These are phyloP conservation scores for Cantharis nigra DNA, from an alignment of 2,888 invertebrate genomes.

Conservation along the genomic window DNA sequence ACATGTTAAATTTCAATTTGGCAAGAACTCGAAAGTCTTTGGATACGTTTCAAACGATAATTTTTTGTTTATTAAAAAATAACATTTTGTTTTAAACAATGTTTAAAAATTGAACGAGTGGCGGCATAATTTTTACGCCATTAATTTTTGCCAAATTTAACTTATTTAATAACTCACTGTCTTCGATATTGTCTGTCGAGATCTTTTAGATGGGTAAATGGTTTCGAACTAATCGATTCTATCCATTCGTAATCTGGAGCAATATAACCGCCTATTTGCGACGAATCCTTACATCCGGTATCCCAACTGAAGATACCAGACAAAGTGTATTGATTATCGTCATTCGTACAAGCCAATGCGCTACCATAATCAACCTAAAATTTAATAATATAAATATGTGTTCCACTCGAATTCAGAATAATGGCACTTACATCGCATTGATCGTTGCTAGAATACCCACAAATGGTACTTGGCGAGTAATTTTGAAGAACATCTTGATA, in stretches of 20 bases:
- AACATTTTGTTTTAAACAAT: neutral
- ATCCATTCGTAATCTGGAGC: conserved; percentile 58
- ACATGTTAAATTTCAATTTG: conserved; percentile 1
- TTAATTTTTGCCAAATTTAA: neutral
- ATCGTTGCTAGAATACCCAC: conserved; percentile 71
- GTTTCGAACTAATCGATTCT: conserved; percentile 48
- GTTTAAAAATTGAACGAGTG: neutral
- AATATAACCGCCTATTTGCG: conserved; percentile 55
- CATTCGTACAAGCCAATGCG: conserved; percentile 77
- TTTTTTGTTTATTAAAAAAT: neutral
- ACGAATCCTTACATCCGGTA: conserved; percentile 63
- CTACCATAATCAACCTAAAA: conserved; percentile 72
- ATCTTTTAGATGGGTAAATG: conserved; percentile 50
- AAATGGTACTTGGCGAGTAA: conserved; percentile 68
- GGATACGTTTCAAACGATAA: conserved; percentile 2
- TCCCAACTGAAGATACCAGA: conserved; percentile 80
- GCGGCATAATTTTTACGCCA: neutral
- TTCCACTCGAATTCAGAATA: neutral
- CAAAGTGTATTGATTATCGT: conserved; percentile 70
- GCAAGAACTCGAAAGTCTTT: conserved; percentile 15
- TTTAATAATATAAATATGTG: neutral
- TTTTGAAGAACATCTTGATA: conserved; percentile 63
- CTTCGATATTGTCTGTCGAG: conserved; percentile 41
- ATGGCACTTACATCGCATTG: conserved; percentile 69
- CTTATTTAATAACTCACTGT: neutral